phyloP scores from a whole-genome alignment of 1,140 invertebrate species.

The Diploscapter pachys region DNA sequence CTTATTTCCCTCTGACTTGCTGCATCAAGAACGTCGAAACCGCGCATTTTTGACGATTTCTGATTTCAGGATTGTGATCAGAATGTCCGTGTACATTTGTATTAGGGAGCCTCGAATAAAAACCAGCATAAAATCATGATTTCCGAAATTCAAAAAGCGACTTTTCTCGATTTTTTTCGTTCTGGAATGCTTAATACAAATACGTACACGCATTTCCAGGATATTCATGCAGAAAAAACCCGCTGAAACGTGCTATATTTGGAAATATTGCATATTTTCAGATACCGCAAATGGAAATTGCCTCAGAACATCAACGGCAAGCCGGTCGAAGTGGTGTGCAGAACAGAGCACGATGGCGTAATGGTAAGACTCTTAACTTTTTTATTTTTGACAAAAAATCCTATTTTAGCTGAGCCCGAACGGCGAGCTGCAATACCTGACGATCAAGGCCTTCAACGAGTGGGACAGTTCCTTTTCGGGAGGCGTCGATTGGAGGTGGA shows the following conservation, averaged over 20 bases:
- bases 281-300: constrained; percentile 90
- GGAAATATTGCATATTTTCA: constrained; percentile 29
- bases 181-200: too few relatives aligned
- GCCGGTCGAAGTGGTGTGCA: constrained; percentile 70
- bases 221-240: too few relatives aligned
- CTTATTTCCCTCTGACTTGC: too few relatives aligned
- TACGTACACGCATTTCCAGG: too few relatives aligned
- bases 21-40: too few relatives aligned
- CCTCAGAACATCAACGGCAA: constrained; percentile 78
- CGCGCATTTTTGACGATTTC: too few relatives aligned
- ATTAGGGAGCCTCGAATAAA: too few relatives aligned
- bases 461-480: constrained; percentile 94
- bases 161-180: too few relatives aligned
- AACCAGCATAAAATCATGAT: too few relatives aligned
- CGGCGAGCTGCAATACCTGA: constrained; percentile 84
- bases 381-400: neutral
- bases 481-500: constrained; percentile 86
- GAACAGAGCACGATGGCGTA: constrained; percentile 95
- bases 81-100: too few relatives aligned
- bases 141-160: too few relatives aligned
- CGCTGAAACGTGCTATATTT: neutral
- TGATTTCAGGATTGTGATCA: too few relatives aligned
- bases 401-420: constrained; percentile 69
- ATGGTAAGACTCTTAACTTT: neutral
- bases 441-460: constrained; percentile 96